Conservation (phyloP, 2,797 vertebrate genomes). For the Catostomus latipinnis region DNA sequence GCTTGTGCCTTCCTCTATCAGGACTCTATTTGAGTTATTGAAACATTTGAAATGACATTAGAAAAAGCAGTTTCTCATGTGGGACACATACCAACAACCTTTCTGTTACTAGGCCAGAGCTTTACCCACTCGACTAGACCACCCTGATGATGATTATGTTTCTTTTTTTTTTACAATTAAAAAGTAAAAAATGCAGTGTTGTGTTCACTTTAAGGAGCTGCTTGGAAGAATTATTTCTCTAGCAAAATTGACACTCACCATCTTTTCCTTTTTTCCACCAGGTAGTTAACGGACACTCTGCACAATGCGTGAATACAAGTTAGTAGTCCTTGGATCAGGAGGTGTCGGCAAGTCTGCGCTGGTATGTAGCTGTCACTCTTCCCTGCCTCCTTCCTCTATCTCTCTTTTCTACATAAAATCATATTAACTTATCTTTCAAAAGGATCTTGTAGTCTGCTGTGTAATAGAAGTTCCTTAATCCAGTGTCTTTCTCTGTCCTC, state of each 20-base stretch:
- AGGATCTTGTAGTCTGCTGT: background rate
- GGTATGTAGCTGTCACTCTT: slow-evolving; percentile 75
- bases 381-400: background rate
- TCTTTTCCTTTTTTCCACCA: slow-evolving; percentile 17
- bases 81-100: too few species aligned
- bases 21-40: too few species aligned
- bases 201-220: too few species aligned
- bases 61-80: too few species aligned
- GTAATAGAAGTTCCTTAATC: background rate
- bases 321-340: slow-evolving; percentile 90
- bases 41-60: too few species aligned
- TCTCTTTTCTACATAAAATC: background rate
- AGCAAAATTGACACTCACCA: background rate
- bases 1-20: too few species aligned
- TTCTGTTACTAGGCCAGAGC: background rate
- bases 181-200: too few species aligned
- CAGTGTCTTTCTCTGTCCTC: too few species aligned
- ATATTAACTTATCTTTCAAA: background rate
- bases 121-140: too few species aligned
- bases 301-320: slow-evolving; percentile 93
- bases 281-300: slow-evolving; percentile 63
- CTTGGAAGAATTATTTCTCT: background rate
- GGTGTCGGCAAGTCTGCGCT: slow-evolving; percentile 90
- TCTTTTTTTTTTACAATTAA: too few species aligned
- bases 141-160: too few species aligned